These are phyloP conservation scores for Acrobasis suavella DNA, from an alignment of 2,888 invertebrate genomes.

Conservation along the genomic window DNA sequence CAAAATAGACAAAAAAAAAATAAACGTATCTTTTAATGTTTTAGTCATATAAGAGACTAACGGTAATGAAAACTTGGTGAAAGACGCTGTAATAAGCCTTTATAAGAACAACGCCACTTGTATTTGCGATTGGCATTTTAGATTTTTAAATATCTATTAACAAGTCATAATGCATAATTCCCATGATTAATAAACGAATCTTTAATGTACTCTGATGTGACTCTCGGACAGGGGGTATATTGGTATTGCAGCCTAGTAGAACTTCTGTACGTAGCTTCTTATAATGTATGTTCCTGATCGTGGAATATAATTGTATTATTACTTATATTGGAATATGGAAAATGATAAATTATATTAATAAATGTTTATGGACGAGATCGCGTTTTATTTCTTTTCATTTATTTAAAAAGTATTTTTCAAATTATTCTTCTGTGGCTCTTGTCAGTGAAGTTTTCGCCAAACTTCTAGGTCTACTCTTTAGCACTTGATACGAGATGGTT, in stretches of 20 bases:
- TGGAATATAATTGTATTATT: slow-evolving; percentile 71
- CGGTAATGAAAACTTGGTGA: slow-evolving; percentile 78
- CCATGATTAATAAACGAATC: slow-evolving; percentile 64
- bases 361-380: slow-evolving; percentile 75
- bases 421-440: too few relatives aligned
- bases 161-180: slow-evolving; percentile 68
- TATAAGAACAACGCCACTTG: slow-evolving; percentile 66
- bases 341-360: slow-evolving; percentile 80
- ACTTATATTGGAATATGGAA: slow-evolving; percentile 75
- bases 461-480: too few relatives aligned
- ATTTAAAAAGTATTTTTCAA: too few relatives aligned
- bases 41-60: slow-evolving; percentile 72
- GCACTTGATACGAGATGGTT: too few relatives aligned
- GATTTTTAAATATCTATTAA: slow-evolving; percentile 64
- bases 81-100: slow-evolving; percentile 81
- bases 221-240: slow-evolving; percentile 73
- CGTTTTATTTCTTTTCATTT: slow-evolving; percentile 38
- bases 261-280: slow-evolving; percentile 78
- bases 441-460: too few relatives aligned
- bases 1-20: slow-evolving; percentile 68
- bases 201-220: slow-evolving; percentile 64
- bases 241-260: slow-evolving; percentile 75
- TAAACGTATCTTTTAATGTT: slow-evolving; percentile 73
- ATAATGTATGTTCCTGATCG: slow-evolving; percentile 63
- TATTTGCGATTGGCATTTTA: slow-evolving; percentile 81